Base-by-base conservation (phyloP, 2,888 invertebrate species). In the Ernsta delagoae region DNA sequence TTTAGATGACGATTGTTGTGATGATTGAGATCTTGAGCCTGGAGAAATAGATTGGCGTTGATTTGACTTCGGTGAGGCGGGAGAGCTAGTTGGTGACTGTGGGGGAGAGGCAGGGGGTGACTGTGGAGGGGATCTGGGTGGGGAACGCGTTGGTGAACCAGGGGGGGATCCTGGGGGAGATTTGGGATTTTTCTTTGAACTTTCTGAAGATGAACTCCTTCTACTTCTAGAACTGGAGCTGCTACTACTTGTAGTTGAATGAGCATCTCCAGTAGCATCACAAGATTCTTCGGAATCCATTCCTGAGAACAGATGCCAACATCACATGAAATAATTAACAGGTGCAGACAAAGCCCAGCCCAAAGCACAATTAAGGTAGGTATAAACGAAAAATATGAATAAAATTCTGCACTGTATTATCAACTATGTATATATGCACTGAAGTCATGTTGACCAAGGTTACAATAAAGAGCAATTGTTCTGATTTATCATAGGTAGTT, bases 241-340 rank as follows among this genome's bases (percentile, higher is more conserved):
- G 86, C 92, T 92, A 82, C 92, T 91, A 83, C 92, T 92, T 72
- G 93, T 90, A 75, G 93, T 88, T 75, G 92, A 87, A 70, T 83
- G 87, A 76, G 83, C 85, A 83, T 88, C 84, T 77, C 87, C 84
- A 77, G 81, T 79, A 77, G 87, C 93, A 88, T 94, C 94, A 77
- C 91, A 89, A 74, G 95, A 95, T 83, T 95, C 95, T 85, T 95
- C 95, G 24, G 95, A 95, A 84, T 95, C 95, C 95, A 95, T 95
- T 78, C 84, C 93, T 93, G 90, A 72, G 87, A 89, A 80, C 74
- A 86, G 86, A 83, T 74, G 72, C 71, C 74, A 77, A 70, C 70
- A 75, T 75, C 77, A 83, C 77, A 79, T 79, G 71, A 54, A 72
- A 71, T 69, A 73, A 68, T 74, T 39, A 59, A 36, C 16, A 53